Evolutionary conservation across 2,797 vertebrate genomes (phyloP).

Genomic region (Heterohyrax brucei): DNA sequence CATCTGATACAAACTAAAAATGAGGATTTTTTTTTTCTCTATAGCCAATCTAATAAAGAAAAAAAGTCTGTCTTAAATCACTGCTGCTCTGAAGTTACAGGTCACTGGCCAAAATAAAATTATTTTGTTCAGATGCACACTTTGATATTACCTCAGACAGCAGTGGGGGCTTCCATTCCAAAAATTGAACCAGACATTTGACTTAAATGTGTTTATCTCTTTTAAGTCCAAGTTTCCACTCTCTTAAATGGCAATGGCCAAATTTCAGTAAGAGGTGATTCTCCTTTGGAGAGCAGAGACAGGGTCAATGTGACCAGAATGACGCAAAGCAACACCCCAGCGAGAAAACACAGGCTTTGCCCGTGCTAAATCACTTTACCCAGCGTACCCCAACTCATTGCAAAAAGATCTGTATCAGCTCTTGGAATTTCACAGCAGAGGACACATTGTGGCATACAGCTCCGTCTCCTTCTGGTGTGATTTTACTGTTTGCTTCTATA

Average conservation of each 20-base stretch:
- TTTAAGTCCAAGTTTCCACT: conserved; percentile 9
- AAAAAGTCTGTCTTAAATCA: conserved; percentile 68
- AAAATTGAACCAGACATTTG: conserved; percentile 69
- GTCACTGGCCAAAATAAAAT: conserved; percentile 63
- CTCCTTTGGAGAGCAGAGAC: conserved; percentile 5
- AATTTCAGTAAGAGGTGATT: not conserved
- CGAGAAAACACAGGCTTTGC: not conserved
- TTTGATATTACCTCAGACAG: conserved; percentile 73
- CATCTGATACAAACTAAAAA: conserved; percentile 78
- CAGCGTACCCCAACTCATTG: not conserved
- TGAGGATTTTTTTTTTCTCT: conserved; percentile 60
- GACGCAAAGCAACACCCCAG: not conserved
- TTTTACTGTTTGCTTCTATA: conserved; percentile 21
- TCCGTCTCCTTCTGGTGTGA: not conserved
- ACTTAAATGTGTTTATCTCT: conserved; percentile 64
- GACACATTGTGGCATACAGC: not conserved
- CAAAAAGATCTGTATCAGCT: not conserved
- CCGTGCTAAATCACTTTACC: not conserved
- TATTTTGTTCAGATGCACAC: conserved; percentile 59
- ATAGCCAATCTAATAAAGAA: conserved; percentile 71
- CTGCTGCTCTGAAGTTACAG: conserved; percentile 60
- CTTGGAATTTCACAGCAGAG: not conserved
- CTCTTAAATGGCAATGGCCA: not conserved
- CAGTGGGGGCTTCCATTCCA: conserved; percentile 60
- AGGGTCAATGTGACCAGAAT: conserved; percentile 51